Conservation (phyloP, 2,113 vertebrate genomes). For the Muntiacus reevesi region DNA sequence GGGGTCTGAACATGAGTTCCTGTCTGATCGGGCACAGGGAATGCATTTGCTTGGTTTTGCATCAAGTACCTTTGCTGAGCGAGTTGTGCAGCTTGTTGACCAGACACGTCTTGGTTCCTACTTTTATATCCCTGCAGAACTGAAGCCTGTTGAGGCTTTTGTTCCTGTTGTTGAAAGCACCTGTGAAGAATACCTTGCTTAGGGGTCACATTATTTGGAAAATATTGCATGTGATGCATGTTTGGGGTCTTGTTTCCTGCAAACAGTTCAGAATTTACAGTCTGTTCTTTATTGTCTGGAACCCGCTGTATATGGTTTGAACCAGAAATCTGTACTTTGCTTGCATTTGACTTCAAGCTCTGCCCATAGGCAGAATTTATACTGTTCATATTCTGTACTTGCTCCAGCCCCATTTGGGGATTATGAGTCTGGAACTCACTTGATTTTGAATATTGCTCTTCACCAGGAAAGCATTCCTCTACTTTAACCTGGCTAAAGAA, state of each 20-base stretch:
- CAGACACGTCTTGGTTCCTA: constrained; percentile 60
- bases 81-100: constrained; percentile 60
- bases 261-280: constrained; percentile 44
- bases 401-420: constrained; percentile 79
- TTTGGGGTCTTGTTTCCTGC: constrained; percentile 72
- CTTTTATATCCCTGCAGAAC: constrained; percentile 73
- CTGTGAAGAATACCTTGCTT: constrained; percentile 82
- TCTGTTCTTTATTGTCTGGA: constrained; percentile 76
- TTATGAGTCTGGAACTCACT: constrained; percentile 74
- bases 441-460: constrained; percentile 81
- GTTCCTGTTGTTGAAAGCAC: constrained; percentile 81
- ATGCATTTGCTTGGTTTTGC: constrained; percentile 79
- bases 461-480: constrained; percentile 76
- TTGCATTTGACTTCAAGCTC: constrained; percentile 65
- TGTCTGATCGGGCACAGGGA: constrained; percentile 77
- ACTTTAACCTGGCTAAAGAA: constrained; percentile 74
- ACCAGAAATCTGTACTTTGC: constrained; percentile 72
- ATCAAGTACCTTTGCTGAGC: constrained; percentile 78
- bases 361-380: constrained; percentile 74
- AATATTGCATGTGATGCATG: constrained; percentile 82
- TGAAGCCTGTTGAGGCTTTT: constrained; percentile 68
- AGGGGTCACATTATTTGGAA: constrained; percentile 80
- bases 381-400: constrained; percentile 71
- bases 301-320: constrained; percentile 73
- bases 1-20: constrained; percentile 70